Base-by-base conservation (phyloP, 2,888 invertebrate genomes). In the Hydroisotoma schaefferi region DNA sequence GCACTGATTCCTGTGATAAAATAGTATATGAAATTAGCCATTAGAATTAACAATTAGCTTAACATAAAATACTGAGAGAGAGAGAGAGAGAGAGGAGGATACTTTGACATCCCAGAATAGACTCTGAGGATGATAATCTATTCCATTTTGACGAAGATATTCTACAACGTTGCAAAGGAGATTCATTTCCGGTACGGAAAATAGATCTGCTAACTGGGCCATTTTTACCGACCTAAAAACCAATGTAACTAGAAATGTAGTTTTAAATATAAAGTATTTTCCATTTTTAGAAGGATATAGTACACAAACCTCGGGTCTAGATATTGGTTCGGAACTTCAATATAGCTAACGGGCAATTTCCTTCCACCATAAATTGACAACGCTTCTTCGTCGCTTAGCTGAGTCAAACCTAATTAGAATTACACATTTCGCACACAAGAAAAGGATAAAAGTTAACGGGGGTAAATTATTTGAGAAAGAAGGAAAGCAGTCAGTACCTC, bases 171-270 rank as follows among this genome's bases (percentile, higher is more conserved):
- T 93, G 73, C 94, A 91, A 2, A 97, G 80, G 43, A 98, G 80
- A 68, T 90, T 87, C 87, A 95, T 94, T 82, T 97, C 95, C 27
- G 98, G 97, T 46, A 97, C 88, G 6, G 95, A 94, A 79, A 98
- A 98, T 56, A 97, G 79, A 80, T 98, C 98, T 4, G 95, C 94
- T 72, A 98, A 80, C 76, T 98, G 97, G 20, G 93, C 87, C 94
- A 98, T 94, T 78, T 82, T 81, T 23, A 80, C 75, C 26, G 63
- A 67, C 55, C 73, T 73, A 43, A 25, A n/a, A n/a, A n/a, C n/a
- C n/a, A n/a, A n/a, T n/a, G n/a, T n/a, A n/a, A n/a, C n/a, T n/a
- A n/a, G n/a, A n/a, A n/a, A 38, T 27, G 23, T 51, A 51, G 27
- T 25, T n/a, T 46, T 54, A 48, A 22, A 55, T 18, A 15, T 22